phyloP scores from a whole-genome alignment of 2,113 vertebrate genomes.

The Tachuris rubrigastra region DNA sequence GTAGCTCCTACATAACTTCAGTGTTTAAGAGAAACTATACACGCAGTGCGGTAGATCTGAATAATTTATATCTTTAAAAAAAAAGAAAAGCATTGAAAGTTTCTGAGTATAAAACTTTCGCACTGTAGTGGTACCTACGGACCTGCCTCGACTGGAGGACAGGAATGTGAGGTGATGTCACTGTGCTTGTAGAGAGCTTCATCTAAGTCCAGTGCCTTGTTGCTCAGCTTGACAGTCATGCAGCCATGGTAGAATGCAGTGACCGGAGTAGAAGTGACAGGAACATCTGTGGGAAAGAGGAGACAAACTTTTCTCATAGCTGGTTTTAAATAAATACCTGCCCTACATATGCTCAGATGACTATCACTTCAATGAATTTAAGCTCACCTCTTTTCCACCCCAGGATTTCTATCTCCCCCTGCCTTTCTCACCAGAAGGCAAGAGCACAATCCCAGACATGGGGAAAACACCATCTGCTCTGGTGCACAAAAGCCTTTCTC shows the following conservation, averaged over 20 bases:
- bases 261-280: constrained; percentile 86
- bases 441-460: not conserved
- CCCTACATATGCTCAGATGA: not conserved
- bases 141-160: constrained; percentile 72
- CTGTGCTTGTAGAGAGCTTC: constrained; percentile 88
- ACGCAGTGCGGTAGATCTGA: constrained; percentile 72
- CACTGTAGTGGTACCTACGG: constrained; percentile 61
- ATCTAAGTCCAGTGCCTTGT: constrained; percentile 83
- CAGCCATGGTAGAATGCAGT: constrained; percentile 91
- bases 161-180: constrained; percentile 94
- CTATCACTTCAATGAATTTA: not conserved
- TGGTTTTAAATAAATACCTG: not conserved
- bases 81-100: constrained; percentile 60
- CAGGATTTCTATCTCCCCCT: not conserved
- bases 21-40: constrained; percentile 76
- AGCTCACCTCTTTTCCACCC: not conserved
- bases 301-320: not conserved
- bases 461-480: not conserved
- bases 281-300: constrained; percentile 79
- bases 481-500: not conserved
- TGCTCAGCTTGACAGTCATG: constrained; percentile 85
- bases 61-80: constrained; percentile 73
- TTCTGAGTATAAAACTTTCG: constrained; percentile 49
- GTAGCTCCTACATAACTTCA: constrained; percentile 76
- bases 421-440: not conserved